Evolutionary conservation across 2,113 vertebrate genomes (phyloP).

Genomic region (Cheirogaleus medius): DNA sequence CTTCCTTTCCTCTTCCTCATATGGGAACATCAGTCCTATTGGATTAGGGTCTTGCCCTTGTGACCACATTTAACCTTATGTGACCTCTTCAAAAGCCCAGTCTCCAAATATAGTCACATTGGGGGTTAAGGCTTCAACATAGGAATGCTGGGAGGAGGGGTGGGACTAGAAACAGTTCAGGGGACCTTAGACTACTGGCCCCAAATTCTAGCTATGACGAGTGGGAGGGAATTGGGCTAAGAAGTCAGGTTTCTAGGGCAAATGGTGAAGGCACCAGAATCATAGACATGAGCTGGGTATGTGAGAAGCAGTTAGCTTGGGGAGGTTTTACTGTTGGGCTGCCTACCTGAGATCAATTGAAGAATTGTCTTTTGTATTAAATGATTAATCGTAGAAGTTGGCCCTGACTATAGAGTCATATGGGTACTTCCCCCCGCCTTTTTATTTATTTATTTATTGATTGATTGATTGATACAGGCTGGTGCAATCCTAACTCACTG

Average conservation of each 20-base stretch:
- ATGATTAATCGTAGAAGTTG: neutral
- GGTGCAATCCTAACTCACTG: too few species aligned
- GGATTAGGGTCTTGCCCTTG: neutral
- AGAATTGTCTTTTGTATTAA: neutral
- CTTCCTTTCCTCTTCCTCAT: neutral
- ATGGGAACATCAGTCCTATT: fast-evolving
- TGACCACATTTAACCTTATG: neutral
- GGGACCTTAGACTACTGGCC: neutral
- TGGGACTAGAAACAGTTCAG: neutral
- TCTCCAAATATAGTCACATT: neutral
- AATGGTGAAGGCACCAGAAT: neutral
- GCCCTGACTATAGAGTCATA: neutral
- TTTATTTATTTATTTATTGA: too few species aligned
- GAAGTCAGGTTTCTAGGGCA: neutral
- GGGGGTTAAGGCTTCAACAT: neutral
- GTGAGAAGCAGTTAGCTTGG: neutral
- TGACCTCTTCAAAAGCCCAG: neutral
- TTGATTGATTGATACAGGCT: too few species aligned
- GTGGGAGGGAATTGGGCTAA: neutral
- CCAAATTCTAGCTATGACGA: neutral
- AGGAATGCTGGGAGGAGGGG: neutral
- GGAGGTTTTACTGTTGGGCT: neutral
- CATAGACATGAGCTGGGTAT: neutral
- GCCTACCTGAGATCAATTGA: neutral
- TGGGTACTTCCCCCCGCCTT: too few species aligned